phyloP scores from a whole-genome alignment of 1,140 invertebrate species.

The Drosophila yakuba region DNA sequence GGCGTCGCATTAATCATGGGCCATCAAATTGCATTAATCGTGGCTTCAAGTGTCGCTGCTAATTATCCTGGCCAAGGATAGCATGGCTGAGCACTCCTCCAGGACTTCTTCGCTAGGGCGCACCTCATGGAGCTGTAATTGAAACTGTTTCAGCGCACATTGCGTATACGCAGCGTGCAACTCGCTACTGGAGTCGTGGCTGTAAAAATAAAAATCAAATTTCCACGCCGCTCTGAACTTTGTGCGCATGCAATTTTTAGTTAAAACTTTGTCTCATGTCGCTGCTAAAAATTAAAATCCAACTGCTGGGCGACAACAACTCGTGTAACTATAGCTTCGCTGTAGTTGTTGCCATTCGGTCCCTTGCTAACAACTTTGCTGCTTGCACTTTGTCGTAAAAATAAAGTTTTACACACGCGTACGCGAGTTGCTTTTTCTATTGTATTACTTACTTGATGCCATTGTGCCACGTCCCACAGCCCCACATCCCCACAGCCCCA shows the following conservation, averaged over 20 bases:
- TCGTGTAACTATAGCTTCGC: constrained; percentile 13
- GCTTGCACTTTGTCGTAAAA: constrained; percentile 81
- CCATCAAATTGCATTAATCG: constrained; percentile 72
- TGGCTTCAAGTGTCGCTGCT: constrained; percentile 60
- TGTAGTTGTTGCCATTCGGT: constrained; percentile 42
- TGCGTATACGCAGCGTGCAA: constrained; percentile 70
- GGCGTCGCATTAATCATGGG: constrained; percentile 68
- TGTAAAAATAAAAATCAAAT: constrained; percentile 74
- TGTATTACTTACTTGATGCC: constrained; percentile 64
- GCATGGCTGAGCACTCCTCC: constrained; percentile 5
- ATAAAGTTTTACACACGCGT: constrained; percentile 80
- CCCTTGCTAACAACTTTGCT: constrained; percentile 76
- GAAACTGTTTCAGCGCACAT: constrained; percentile 58
- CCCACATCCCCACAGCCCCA: background rate
- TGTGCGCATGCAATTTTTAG: constrained; percentile 62
- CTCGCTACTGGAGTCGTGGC: constrained; percentile 21
- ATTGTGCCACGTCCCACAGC: constrained; percentile 16
- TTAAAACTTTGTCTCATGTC: constrained; percentile 73
- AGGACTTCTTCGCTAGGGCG: constrained; percentile 12
- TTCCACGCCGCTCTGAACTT: constrained; percentile 51
- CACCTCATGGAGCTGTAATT: constrained; percentile 60
- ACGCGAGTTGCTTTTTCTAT: constrained; percentile 74
- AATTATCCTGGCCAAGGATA: constrained; percentile 51
- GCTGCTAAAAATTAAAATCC: constrained; percentile 77
- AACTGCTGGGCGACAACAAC: constrained; percentile 44